Conservation (phyloP, 2,888 invertebrate genomes). For the Thelaira solivaga region DNA sequence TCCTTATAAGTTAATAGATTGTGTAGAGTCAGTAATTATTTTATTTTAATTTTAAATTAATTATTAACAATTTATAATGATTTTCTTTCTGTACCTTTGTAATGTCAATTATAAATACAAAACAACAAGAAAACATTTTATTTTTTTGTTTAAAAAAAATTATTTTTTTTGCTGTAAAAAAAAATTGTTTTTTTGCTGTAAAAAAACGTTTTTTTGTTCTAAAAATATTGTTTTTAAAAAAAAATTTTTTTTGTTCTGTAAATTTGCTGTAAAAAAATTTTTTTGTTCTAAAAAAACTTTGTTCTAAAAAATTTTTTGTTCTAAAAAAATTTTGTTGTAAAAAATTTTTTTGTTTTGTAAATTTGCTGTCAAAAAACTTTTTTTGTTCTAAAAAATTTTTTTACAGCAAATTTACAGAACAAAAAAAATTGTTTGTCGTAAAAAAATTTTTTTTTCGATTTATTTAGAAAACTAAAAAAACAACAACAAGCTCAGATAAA, state of each 20-base stretch:
- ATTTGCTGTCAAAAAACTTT: too few relatives aligned
- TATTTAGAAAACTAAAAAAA: neutral
- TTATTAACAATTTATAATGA: neutral
- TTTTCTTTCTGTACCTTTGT: slow-evolving; percentile 2
- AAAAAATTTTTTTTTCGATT: neutral
- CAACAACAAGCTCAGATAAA: too few relatives aligned
- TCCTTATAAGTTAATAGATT: slow-evolving; percentile 13
- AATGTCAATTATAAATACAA: slow-evolving; percentile 28
- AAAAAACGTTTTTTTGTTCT: too few relatives aligned
- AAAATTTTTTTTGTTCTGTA: neutral
- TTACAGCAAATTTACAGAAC: neutral
- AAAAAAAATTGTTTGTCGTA: neutral
- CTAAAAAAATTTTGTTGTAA: too few relatives aligned
- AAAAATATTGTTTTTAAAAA: neutral
- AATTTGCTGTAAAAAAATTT: neutral
- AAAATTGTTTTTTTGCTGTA: too few relatives aligned
- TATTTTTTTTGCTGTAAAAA: too few relatives aligned
- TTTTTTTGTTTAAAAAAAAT: too few relatives aligned
- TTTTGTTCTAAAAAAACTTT: too few relatives aligned
- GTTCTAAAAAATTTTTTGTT: too few relatives aligned
- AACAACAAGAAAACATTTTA: too few relatives aligned
- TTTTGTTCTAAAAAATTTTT: neutral
- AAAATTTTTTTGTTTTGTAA: too few relatives aligned
- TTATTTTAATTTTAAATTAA: neutral
- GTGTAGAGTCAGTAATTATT: slow-evolving; percentile 1